These are phyloP conservation scores for Lacerta bilineata DNA, from an alignment of 2,797 vertebrate genomes.

Conservation along the genomic window DNA sequence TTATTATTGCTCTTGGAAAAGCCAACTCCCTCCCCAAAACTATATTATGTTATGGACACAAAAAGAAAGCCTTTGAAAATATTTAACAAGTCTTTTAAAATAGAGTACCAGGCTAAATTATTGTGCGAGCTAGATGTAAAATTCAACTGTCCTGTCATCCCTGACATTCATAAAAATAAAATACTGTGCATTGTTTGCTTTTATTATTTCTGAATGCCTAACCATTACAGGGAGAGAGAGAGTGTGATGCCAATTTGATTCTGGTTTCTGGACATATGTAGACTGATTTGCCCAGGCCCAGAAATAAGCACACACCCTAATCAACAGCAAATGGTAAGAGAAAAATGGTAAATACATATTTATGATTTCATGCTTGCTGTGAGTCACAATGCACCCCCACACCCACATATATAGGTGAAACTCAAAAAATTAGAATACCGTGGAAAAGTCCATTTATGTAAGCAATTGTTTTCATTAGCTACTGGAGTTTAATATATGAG, in stretches of 20 bases:
- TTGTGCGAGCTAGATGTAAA: slow-evolving; percentile 70
- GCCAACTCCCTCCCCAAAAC: slow-evolving; percentile 44
- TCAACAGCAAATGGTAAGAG: slow-evolving; percentile 8
- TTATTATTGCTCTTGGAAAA: slow-evolving; percentile 72
- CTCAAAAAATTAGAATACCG: too few relatives aligned
- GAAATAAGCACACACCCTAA: slow-evolving; percentile 6
- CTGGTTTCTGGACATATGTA: slow-evolving; percentile 14
- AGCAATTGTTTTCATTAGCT: too few relatives aligned
- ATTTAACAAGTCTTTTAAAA: slow-evolving; percentile 74
- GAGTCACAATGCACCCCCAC: not conserved
- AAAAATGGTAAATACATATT: not conserved
- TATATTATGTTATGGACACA: slow-evolving; percentile 71
- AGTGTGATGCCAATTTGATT: slow-evolving; percentile 1
- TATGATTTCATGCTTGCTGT: not conserved
- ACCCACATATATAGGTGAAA: not conserved
- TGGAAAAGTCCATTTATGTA: too few relatives aligned
- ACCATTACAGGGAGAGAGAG: slow-evolving; percentile 44
- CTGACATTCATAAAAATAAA: slow-evolving; percentile 77
- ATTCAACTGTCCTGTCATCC: slow-evolving; percentile 71
- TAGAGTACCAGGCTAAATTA: slow-evolving; percentile 73
- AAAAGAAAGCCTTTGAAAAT: slow-evolving; percentile 70
- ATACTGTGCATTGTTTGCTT: slow-evolving; percentile 71
- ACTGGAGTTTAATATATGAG: too few relatives aligned
- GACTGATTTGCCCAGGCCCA: not conserved
- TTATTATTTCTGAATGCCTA: slow-evolving; percentile 69